These are phyloP conservation scores for Neolamprologus tretocephalus DNA, from an alignment of 2,113 vertebrate genomes.

Conservation along the genomic window DNA sequence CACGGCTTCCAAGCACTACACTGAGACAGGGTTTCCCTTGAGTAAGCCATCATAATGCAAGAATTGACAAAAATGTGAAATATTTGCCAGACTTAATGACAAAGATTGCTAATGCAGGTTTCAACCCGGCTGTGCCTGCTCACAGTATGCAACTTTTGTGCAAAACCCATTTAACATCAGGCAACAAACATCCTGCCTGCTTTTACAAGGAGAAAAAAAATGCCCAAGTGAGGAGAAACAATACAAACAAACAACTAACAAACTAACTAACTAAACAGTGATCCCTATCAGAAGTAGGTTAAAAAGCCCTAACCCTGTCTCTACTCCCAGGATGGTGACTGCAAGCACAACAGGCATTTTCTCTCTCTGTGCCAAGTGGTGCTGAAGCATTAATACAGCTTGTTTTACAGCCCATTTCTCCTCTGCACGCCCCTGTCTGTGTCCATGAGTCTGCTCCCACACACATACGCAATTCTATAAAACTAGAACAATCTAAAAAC, in stretches of 20 bases:
- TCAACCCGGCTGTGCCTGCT: neutral
- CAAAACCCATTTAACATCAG: neutral
- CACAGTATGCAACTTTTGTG: neutral
- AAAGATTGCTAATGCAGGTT: neutral
- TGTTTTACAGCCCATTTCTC: constrained; percentile 45
- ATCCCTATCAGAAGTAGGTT: neutral
- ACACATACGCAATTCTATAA: neutral
- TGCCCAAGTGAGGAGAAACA: neutral
- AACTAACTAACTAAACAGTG: neutral
- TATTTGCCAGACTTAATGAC: neutral
- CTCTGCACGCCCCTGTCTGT: neutral
- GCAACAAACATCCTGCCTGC: neutral
- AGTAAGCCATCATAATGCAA: neutral
- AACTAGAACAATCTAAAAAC: constrained; percentile 57
- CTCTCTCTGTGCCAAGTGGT: neutral
- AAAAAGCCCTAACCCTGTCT: neutral
- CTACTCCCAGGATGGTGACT: neutral
- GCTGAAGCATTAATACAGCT: constrained; percentile 19
- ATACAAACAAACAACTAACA: neutral
- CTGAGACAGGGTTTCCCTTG: neutral
- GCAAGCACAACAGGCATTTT: neutral
- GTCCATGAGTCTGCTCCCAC: constrained; percentile 22
- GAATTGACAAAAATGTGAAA: neutral
- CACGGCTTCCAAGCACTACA: neutral
- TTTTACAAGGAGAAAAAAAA: neutral